Percentiles rank a stretch among this genome's conserved stretches.
Conservation (phyloP, 1,140 invertebrate genomes). For the Brachionus manjavacas region DNA sequence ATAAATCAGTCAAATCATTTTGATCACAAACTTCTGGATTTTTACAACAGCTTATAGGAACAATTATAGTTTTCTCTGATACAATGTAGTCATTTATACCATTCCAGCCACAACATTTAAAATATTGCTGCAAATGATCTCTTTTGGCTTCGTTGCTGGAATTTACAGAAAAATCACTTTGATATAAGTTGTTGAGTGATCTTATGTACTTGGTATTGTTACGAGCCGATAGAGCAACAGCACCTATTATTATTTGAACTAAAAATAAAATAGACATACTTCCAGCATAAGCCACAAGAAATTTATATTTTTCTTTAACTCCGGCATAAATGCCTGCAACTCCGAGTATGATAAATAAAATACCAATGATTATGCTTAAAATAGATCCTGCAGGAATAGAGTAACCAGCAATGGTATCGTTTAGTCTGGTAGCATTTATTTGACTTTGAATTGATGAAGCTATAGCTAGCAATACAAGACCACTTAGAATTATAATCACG, state of each 20-base stretch:
- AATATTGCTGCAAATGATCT: slow-evolving; percentile 13
- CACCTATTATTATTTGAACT: neutral
- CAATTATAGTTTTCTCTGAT: neutral
- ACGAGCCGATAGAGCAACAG: neutral
- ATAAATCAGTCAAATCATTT: slow-evolving; percentile 17
- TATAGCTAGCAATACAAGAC: neutral
- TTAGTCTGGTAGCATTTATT: neutral
- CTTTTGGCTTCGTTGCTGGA: neutral
- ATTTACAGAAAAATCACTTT: neutral
- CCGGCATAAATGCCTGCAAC: neutral
- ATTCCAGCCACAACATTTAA: slow-evolving; percentile 39
- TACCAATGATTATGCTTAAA: neutral
- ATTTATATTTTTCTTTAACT: slow-evolving; percentile 29
- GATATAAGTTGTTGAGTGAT: neutral
- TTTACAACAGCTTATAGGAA: slow-evolving; percentile 22
- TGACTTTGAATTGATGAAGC: neutral
- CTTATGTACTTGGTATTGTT: neutral
- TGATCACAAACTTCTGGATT: neutral
- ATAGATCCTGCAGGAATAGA: neutral
- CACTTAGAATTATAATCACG: neutral
- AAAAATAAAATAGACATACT: slow-evolving; percentile 5
- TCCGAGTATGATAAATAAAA: neutral
- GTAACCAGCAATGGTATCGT: neutral
- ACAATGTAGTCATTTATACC: slow-evolving; percentile 32
- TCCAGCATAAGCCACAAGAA: neutral